Base-by-base conservation (phyloP, 2,888 invertebrate genomes). In the Drosophila neutralis region DNA sequence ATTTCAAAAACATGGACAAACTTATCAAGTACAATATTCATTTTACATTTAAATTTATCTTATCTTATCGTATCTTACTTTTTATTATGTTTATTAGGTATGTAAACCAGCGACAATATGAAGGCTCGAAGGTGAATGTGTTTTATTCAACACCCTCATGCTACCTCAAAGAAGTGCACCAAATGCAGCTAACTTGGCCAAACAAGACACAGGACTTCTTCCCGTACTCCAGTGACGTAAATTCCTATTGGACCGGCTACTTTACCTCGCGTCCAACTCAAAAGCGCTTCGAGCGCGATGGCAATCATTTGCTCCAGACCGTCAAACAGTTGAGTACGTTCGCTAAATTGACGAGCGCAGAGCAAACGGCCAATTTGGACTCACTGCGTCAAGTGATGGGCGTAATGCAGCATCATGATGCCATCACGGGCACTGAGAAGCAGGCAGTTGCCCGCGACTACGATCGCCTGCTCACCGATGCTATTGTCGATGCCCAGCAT, bases 161-260 rank as follows among this genome's bases (percentile, higher is more conserved):
- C 87, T 98, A 98, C 88, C 87, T 97, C 49, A 96, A 97, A 89
- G 95, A 97, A 69, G 94, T 95, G 1, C 95, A 95, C 11, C 93
- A 95, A 11, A 63, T 86, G 58, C 53, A 56, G 56, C 77, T 73
- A 33, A 94, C 95, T 0, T 95, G 97, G 94, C 94, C 96, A 0
- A 94, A 94, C 0, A 98, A 98, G 92, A 93, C 94, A 0, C 97
- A 98, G 84, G 98, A 98, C 90, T 98, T 98, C 93, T 98, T 98
- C 93, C 98, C 98, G 0, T 98, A 97, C 93, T 97, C 98, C 1
- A 96, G 96, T 51, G 96, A 97, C 90, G 94, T 95, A 0, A 96
- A 98, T 87, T 94, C 97, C 0, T 99, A 96, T 91, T 99, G 99
- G 99, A 98, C 98, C 0, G 99, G 99, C 0, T 98, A 97, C 90